These are phyloP conservation scores for Otus sunia DNA, from an alignment of 2,113 vertebrate genomes.

Conservation along the genomic window DNA sequence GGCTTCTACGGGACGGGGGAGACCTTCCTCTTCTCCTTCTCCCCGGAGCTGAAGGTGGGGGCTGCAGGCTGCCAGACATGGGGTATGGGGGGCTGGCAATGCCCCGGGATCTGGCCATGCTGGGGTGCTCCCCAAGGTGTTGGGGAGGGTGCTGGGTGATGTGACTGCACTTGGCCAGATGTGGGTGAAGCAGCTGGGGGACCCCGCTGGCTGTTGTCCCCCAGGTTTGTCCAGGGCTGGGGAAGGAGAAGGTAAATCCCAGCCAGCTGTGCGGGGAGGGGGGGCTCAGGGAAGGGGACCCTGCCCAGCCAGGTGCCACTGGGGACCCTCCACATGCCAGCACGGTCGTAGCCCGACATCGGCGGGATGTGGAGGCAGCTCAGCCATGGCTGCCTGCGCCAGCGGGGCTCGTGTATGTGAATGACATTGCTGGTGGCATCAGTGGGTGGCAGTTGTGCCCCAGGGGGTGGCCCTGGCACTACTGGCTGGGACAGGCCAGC, in stretches of 20 bases:
- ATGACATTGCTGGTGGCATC: background rate
- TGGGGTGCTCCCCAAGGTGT: too few species aligned
- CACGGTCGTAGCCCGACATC: rapidly evolving
- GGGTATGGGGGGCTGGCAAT: rapidly evolving
- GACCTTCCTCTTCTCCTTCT: constrained; percentile 80
- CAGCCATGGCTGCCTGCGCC: background rate
- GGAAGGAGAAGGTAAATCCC: background rate
- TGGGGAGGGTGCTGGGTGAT: background rate
- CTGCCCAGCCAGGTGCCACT: background rate
- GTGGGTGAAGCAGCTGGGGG: background rate
- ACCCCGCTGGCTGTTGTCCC: too few species aligned
- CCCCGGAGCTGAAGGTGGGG: constrained; percentile 76
- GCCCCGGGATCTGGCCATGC: rapidly evolving
- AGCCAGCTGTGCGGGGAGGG: rapidly evolving
- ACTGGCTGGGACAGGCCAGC: background rate
- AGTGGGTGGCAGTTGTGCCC: background rate
- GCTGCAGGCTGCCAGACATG: background rate
- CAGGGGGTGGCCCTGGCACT: rapidly evolving
- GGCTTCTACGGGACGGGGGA: constrained; percentile 78
- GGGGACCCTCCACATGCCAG: rapidly evolving
- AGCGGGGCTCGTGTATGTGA: rapidly evolving
- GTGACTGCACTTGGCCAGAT: rapidly evolving
- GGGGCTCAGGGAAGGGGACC: too few species aligned
- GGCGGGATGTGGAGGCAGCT: too few species aligned
- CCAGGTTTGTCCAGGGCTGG: background rate